phyloP scores from a whole-genome alignment of 2,888 invertebrate genomes.

The Thymelicus acteon region DNA sequence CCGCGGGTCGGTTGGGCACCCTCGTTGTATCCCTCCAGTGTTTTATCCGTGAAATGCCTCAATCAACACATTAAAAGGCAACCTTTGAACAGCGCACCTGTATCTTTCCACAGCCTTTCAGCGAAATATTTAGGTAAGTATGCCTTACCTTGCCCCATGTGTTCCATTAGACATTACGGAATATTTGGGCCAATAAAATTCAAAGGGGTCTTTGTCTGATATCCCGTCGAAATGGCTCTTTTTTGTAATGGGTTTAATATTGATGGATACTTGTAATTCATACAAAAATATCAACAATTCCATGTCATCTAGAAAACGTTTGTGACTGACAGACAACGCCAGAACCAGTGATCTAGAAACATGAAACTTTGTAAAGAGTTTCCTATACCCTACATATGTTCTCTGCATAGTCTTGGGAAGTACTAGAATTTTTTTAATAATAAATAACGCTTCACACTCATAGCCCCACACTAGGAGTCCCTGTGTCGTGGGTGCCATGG shows the following conservation, averaged over 20 bases:
- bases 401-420: too few relatives aligned
- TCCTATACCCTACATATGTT: too few relatives aligned
- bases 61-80: slow-evolving; percentile 12
- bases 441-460: too few relatives aligned
- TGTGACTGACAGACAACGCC: too few relatives aligned
- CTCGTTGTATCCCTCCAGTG: not conserved
- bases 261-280: slow-evolving; percentile 6
- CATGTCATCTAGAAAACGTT: too few relatives aligned
- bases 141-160: slow-evolving; percentile 5
- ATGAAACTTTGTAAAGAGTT: too few relatives aligned
- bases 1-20: too few relatives aligned
- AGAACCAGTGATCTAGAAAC: too few relatives aligned
- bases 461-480: too few relatives aligned
- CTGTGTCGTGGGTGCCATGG: too few relatives aligned
- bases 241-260: slow-evolving; percentile 39
- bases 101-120: slow-evolving; percentile 2
- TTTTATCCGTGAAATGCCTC: not conserved
- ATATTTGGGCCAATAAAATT: slow-evolving; percentile 49
- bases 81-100: slow-evolving; percentile 13
- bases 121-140: slow-evolving; percentile 9
- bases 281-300: too few relatives aligned
- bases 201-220: slow-evolving; percentile 50
- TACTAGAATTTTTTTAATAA: too few relatives aligned
- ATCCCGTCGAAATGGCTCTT: slow-evolving; percentile 39
- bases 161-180: slow-evolving; percentile 52